Conservation (phyloP, 1,140 invertebrate genomes). For the Ericerus pela region DNA sequence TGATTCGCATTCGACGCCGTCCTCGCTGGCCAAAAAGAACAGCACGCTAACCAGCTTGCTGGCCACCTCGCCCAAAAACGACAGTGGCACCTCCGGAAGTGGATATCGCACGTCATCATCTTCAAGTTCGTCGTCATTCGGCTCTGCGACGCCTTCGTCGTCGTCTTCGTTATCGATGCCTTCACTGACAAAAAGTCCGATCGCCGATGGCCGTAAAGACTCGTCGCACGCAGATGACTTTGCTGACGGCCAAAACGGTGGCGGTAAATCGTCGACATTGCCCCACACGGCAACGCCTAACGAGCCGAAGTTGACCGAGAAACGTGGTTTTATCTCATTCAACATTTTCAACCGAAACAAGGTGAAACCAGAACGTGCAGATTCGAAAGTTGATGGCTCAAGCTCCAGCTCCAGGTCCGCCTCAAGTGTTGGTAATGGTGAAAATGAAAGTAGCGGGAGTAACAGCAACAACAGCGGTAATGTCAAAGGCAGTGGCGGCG, state of each 20-base stretch:
- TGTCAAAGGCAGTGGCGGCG: background rate
- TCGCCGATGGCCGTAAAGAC: no score
- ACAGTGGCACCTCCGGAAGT: background rate
- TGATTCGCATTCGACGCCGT: background rate
- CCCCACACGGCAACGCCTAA: no score
- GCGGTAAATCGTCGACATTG: no score
- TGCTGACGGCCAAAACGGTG: background rate
- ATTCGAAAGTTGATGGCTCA: background rate
- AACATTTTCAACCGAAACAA: background rate
- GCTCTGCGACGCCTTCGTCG: background rate
- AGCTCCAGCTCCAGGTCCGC: no score
- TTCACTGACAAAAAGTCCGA: no score
- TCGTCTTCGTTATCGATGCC: no score
- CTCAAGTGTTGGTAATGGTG: no score
- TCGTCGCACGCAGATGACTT: background rate
- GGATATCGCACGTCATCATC: no score
- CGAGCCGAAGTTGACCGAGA: no score
- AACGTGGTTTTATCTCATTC: background rate
- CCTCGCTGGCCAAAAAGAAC: background rate
- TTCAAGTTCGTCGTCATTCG: background rate
- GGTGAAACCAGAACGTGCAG: background rate
- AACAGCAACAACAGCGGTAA: no score
- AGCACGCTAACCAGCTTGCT: constrained; percentile 12
- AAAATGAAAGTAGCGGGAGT: no score
- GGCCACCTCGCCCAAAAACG: constrained; percentile 7